Percentiles rank a stretch among this genome's conserved stretches.
Evolutionary conservation across 2,113 vertebrate species (phyloP).

Genomic region (Promerops cafer): DNA sequence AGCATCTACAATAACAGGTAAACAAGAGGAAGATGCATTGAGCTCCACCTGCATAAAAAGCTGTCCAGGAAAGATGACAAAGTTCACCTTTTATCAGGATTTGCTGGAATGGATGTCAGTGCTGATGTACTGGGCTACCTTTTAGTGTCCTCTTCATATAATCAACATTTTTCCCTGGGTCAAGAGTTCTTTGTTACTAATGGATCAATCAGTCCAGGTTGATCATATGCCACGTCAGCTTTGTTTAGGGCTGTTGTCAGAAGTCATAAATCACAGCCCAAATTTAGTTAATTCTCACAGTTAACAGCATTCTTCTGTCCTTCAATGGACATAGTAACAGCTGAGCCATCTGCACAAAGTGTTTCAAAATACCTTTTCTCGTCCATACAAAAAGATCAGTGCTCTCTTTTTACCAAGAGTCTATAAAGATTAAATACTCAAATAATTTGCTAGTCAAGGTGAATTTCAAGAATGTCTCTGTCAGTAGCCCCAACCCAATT

Average conservation of each 20-base stretch:
- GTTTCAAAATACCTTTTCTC: not conserved
- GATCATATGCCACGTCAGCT: not conserved
- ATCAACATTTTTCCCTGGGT: not conserved
- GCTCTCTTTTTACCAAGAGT: not conserved
- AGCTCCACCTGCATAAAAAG: not conserved
- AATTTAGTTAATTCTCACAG: conserved; percentile 4
- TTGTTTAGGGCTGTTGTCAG: not conserved
- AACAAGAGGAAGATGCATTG: not conserved
- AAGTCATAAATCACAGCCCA: conserved; percentile 11
- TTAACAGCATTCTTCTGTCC: not conserved
- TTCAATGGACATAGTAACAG: not conserved
- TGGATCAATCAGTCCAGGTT: not conserved
- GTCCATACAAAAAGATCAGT: not conserved
- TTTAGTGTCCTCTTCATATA: not conserved
- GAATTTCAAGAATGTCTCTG: not conserved
- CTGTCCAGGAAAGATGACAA: not conserved
- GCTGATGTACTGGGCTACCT: not conserved
- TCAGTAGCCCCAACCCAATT: not conserved
- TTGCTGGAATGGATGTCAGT: not conserved
- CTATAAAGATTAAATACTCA: not conserved
- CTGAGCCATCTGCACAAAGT: not conserved
- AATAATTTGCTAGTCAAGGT: not conserved
- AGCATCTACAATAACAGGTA: not conserved
- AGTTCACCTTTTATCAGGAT: not conserved
- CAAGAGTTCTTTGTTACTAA: not conserved